Conservation (phyloP, 2,113 vertebrate genomes). For the Misgurnus mizolepis region DNA sequence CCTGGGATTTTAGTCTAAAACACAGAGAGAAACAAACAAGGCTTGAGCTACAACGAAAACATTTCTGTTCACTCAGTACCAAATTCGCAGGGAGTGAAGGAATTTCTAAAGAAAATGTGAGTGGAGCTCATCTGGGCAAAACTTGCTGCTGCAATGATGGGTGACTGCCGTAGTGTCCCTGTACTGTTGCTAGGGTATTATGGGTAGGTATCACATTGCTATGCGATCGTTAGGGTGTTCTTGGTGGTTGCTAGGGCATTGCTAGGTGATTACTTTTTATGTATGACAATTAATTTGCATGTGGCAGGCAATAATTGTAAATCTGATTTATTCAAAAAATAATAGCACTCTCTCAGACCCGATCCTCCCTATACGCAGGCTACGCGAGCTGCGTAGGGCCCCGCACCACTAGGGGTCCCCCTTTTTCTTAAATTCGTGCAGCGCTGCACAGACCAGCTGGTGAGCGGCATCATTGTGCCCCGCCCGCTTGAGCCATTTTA, state of each 20-base stretch:
- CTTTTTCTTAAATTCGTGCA: too few species aligned
- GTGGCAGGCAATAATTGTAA: too few species aligned
- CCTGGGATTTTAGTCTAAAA: conserved; percentile 85
- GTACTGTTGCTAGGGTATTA: neutral
- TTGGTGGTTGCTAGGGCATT: neutral
- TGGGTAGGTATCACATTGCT: neutral
- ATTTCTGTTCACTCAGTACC: neutral
- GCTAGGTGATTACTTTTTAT: neutral
- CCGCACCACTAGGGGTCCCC: too few species aligned
- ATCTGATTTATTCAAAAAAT: too few species aligned
- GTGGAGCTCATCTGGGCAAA: neutral
- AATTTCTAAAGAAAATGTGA: neutral
- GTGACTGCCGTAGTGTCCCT: too few species aligned
- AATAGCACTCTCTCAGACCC: too few species aligned
- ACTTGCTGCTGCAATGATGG: neutral
- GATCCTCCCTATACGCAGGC: too few species aligned
- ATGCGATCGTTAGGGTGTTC: neutral
- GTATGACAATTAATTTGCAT: too few species aligned
- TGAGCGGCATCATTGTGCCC: too few species aligned
- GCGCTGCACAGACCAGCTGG: too few species aligned
- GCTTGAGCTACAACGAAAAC: neutral
- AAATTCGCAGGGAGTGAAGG: neutral
- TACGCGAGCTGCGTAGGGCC: too few species aligned
- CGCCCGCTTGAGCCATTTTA: too few species aligned
- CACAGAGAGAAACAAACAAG: conserved; percentile 25